Conservation (phyloP, 2,797 vertebrate species). For the Vultur gryphus region DNA sequence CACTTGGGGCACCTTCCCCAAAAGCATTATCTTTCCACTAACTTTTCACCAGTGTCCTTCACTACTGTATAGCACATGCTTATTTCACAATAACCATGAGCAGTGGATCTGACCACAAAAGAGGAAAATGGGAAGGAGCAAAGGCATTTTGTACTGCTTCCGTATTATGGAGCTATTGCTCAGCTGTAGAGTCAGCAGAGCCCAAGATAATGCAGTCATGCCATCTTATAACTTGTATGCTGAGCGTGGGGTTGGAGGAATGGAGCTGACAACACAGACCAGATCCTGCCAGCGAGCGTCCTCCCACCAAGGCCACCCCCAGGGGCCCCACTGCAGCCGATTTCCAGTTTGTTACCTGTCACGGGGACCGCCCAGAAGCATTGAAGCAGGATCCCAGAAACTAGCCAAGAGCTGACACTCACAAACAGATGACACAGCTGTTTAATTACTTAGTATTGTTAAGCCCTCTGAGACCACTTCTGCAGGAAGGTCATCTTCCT, state of each 20-base stretch:
- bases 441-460: not conserved
- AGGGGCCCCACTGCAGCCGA: not conserved
- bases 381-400: not conserved
- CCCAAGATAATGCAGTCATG: not conserved
- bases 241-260: not conserved
- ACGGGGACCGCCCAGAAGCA: not conserved
- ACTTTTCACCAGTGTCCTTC: not conserved
- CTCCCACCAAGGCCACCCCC: not conserved
- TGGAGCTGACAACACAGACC: not conserved
- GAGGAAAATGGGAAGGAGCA: not conserved
- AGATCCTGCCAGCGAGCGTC: not conserved
- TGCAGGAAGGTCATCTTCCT: conserved; percentile 32
- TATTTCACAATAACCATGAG: not conserved
- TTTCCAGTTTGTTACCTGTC: not conserved
- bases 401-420: not conserved
- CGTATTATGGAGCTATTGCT: not conserved
- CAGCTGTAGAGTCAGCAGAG: not conserved
- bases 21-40: not conserved
- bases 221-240: not conserved
- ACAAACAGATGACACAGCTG: not conserved
- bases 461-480: not conserved
- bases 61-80: not conserved
- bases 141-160: not conserved
- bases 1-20: not conserved
- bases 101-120: not conserved